Base-by-base conservation (phyloP, 2,797 vertebrate species). In the Cossypha polioptera region DNA sequence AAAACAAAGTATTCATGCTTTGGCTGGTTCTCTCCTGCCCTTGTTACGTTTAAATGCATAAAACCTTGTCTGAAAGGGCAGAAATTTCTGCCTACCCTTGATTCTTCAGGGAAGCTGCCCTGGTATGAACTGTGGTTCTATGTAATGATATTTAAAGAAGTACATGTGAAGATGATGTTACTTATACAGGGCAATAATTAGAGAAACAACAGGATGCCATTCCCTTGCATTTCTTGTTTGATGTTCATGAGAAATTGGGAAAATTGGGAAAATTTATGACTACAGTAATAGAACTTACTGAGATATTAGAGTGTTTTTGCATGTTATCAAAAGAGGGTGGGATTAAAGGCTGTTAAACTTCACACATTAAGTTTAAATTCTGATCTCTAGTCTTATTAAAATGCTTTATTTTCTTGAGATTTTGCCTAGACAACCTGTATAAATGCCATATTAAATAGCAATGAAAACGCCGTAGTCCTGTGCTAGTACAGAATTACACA, bases 81-180 rank as follows among this genome's bases (percentile, higher is more conserved):
- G 20, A 58, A 66, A 48, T 40, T 61, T 69, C 5, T 84, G 35
- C 38, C 7, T 62, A 5, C 3, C 6, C 16, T 58, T 88, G 36
- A 47, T 55, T 24, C 18, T 68, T 73, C 15, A 53, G 31, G 6
- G 11, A 54, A 59, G 20, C 28, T 79, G 16, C 25, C 24, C 24
- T 36, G 18, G 35, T 40, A n/a, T 36, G 36, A 81, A 47, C 24
- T 76, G 58, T 81, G 42, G 31, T 5, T 62, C 13, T 33, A 1
- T 16, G 5, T 80, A 77, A 28, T 11, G 25, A 5, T 54, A 65
- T 18, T 69, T 53, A 51, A 11, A 59, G 15, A 50, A 24, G 3
- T 8, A 7, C 4, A 7, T 13, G 22, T 0, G 1, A 5, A 16
- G 14, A 2, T 47, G 18, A 35, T 40, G 6, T 19, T 74, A 53